phyloP scores from a whole-genome alignment of 2,888 invertebrate species.

The Melipona beecheii region DNA sequence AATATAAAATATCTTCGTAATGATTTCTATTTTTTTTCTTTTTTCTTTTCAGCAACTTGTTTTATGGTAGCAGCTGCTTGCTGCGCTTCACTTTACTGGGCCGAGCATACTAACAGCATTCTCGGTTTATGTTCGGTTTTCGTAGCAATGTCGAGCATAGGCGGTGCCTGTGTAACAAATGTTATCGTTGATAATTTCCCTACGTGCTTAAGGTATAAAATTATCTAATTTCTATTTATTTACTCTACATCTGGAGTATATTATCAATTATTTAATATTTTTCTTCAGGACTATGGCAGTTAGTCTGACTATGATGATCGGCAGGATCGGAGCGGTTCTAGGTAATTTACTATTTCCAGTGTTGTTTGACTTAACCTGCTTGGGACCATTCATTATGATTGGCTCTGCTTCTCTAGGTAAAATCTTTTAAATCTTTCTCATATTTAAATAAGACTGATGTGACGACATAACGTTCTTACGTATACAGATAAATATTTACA shows the following conservation, averaged over 20 bases:
- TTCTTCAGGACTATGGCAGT: constrained; percentile 89
- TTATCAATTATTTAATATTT: background rate
- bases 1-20: too few species aligned
- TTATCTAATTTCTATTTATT: background rate
- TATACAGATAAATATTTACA: too few species aligned
- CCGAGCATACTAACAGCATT: constrained; percentile 76
- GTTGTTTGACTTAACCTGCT: constrained; percentile 88
- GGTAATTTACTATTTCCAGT: constrained; percentile 90
- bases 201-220: constrained; percentile 77
- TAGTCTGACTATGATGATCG: constrained; percentile 89
- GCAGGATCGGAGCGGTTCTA: constrained; percentile 88
- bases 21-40: background rate
- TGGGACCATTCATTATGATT: constrained; percentile 90
- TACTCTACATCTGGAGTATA: background rate
- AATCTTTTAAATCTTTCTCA: background rate
- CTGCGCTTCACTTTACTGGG: constrained; percentile 82
- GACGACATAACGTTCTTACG: background rate
- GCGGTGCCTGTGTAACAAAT: constrained; percentile 85
- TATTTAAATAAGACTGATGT: background rate
- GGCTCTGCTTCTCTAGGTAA: constrained; percentile 87
- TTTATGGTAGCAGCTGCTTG: constrained; percentile 80
- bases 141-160: constrained; percentile 83
- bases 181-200: constrained; percentile 83
- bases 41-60: constrained; percentile 74
- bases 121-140: constrained; percentile 80